phyloP scores from a whole-genome alignment of 2,113 vertebrate genomes.

The Alligator sinensis region DNA sequence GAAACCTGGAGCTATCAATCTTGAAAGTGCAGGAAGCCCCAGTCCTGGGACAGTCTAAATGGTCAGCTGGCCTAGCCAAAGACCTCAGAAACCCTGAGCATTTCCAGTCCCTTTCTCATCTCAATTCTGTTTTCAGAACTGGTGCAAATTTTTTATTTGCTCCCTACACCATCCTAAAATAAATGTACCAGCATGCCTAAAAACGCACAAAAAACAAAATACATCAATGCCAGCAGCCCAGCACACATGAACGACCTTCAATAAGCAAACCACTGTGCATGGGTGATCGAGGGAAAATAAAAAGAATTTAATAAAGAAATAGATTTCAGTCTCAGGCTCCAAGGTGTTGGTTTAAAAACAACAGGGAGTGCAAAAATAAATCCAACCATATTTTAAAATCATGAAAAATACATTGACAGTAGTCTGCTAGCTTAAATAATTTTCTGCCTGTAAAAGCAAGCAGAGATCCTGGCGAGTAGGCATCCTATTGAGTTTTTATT shows the following conservation, averaged over 20 bases:
- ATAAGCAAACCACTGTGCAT: constrained; percentile 56
- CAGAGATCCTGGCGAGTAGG: background rate
- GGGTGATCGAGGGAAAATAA: constrained; percentile 53
- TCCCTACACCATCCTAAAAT: background rate
- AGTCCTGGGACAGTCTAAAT: background rate
- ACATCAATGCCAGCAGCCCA: constrained; percentile 61
- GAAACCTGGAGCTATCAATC: background rate
- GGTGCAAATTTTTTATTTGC: constrained; percentile 34
- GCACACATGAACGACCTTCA: constrained; percentile 57
- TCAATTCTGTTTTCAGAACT: constrained; percentile 41
- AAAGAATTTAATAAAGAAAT: constrained; percentile 61
- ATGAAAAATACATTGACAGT: background rate
- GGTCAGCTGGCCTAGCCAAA: background rate
- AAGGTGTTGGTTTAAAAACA: constrained; percentile 22
- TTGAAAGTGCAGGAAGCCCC: background rate
- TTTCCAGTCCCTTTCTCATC: background rate
- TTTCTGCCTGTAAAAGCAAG: background rate
- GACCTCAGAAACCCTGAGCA: background rate
- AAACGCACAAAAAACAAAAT: constrained; percentile 21
- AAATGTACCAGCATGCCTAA: constrained; percentile 16
- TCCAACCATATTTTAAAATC: background rate
- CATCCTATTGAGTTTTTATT: background rate
- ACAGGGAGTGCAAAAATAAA: constrained; percentile 18
- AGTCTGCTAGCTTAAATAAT: background rate
- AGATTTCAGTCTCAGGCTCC: constrained; percentile 41